phyloP scores from a whole-genome alignment of 2,113 vertebrate genomes.

The Garra rufa region DNA sequence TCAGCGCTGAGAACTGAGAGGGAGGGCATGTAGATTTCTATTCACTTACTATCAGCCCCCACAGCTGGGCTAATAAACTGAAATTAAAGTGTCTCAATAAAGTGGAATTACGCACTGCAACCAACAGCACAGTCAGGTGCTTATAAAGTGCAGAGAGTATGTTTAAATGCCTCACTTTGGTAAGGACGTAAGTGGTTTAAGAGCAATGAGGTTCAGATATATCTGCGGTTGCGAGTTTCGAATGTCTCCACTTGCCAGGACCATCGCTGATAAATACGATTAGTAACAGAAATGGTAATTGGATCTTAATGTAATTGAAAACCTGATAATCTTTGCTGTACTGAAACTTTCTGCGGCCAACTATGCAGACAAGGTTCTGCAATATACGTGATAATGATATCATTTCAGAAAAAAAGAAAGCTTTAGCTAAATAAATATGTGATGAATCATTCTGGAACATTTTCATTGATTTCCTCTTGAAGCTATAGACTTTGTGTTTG shows the following conservation, averaged over 20 bases:
- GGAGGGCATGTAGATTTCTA: slow-evolving; percentile 22
- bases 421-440: background rate
- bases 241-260: background rate
- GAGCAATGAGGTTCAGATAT: background rate
- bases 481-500: background rate
- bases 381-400: background rate
- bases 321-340: background rate
- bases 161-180: slow-evolving; percentile 18
- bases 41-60: slow-evolving; percentile 41
- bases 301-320: slow-evolving; percentile 15
- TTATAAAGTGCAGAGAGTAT: slow-evolving; percentile 25
- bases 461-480: background rate
- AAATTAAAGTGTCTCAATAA: slow-evolving; percentile 24
- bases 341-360: background rate
- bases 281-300: slow-evolving; percentile 9
- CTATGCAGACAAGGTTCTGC: background rate
- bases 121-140: background rate
- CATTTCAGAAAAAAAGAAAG: background rate
- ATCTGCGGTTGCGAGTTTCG: background rate
- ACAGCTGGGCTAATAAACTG: slow-evolving; percentile 41
- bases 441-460: background rate
- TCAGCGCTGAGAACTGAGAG: slow-evolving; percentile 2
- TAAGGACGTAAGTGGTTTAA: slow-evolving; percentile 4
- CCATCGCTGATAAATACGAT: slow-evolving; percentile 3
- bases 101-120: slow-evolving; percentile 39